Conservation (phyloP, 2,888 invertebrate genomes). For the Macrophya alboannulata region DNA sequence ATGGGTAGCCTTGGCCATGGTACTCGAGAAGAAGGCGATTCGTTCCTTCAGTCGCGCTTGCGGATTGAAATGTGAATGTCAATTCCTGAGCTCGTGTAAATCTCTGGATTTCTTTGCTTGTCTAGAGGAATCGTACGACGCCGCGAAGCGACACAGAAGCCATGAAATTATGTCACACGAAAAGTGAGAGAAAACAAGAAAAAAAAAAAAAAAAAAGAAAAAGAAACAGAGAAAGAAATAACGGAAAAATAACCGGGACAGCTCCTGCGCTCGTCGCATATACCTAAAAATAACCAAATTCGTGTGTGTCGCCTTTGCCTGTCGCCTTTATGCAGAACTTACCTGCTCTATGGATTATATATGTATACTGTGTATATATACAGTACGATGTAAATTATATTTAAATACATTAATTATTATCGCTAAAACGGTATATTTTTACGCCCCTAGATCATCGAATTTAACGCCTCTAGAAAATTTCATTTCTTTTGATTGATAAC, state of each 20-base stretch:
- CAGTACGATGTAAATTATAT: neutral
- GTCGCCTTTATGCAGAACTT: neutral
- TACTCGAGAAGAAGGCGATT: neutral
- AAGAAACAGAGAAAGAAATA: slow-evolving; percentile 43
- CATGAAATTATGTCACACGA: slow-evolving; percentile 40
- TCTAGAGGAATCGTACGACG: neutral
- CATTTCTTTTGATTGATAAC: neutral
- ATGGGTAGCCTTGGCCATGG: too few relatives aligned
- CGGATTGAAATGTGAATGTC: neutral
- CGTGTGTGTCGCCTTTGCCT: neutral
- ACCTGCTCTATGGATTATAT: neutral
- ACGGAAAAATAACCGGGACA: slow-evolving; percentile 22
- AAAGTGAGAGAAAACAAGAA: neutral
- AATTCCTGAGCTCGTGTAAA: neutral
- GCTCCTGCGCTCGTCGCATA: slow-evolving; percentile 37
- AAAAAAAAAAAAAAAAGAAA: slow-evolving; percentile 13
- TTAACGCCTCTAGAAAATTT: slow-evolving; percentile 4
- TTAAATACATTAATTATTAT: neutral
- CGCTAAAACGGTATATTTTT: neutral
- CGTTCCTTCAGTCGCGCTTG: neutral
- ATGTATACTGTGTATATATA: neutral
- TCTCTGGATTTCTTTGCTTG: neutral
- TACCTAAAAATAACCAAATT: slow-evolving; percentile 24
- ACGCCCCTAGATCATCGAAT: neutral
- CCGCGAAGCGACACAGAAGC: slow-evolving; percentile 20